Evolutionary conservation across 2,797 vertebrate genomes (phyloP), one percentile per base, ranked within the genome.

Genomic region (Babyrousa celebensis): DNA sequence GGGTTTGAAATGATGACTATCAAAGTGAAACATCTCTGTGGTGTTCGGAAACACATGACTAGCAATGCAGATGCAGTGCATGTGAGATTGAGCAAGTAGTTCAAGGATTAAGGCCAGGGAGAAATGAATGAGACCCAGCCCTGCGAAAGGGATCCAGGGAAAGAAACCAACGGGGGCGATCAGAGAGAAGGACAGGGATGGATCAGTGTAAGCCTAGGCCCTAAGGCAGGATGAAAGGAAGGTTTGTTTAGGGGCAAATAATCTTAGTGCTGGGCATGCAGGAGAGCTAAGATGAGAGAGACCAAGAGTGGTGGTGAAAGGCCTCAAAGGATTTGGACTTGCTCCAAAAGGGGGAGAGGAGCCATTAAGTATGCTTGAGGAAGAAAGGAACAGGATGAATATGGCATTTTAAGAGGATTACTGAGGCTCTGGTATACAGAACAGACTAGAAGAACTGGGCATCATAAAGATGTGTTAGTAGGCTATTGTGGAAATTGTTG

Each of bases 341-440:
- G 88, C 68, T 85, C 77, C 63, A 82, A 8, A 82, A n/a, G 12
- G 32, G 54, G 16, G 43, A 77, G 17, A 70, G 67, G 48, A 84
- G 2, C 36, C 65, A 63, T 74, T 72, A 54, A 71, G 40, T 67
- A 90, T 91, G 92, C 80, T 75, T 92, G 32, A 90, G 56, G 56
- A 82, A 94, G 86, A 88, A 77, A 91, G 68, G 74, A 84, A 80
- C 8, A 65, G 88, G 77, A 88, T 6, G 23, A 77, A 65, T 52
- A 25, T 65, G 63, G 82, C 17, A n/a, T 94, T 95, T 87, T 92
- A 90, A 83, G 78, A 89, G 86, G 56, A 89, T 77, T 93, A 89
- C 75, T 90, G 62, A 95, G 71, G 56, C 70, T 82, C 43, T 68
- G 10, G 74, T 82, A 21, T 89, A 20, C 72, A 86, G 89, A 92